phyloP scores from a whole-genome alignment of 1,140 invertebrate species.

The Telenomus remus region DNA sequence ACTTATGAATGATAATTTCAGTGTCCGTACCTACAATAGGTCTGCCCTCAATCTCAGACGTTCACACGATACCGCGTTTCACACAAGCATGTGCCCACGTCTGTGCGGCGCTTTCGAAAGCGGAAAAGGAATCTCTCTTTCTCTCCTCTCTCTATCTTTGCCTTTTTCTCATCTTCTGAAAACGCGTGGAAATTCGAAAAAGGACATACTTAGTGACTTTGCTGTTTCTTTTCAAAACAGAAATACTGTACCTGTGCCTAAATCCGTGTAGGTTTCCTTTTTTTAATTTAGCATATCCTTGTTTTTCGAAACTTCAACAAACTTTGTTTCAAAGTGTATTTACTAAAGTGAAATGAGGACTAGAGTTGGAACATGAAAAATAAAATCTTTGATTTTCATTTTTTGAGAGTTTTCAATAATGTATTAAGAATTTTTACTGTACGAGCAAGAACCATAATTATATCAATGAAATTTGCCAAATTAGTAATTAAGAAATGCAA shows the following conservation, averaged over 20 bases:
- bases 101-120: conserved; percentile 32
- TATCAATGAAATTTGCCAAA: too few relatives aligned
- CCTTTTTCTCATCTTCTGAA: conserved; percentile 13
- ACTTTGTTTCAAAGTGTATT: too few relatives aligned
- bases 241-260: neutral
- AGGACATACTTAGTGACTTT: neutral
- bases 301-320: too few relatives aligned
- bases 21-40: conserved; percentile 23
- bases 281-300: neutral
- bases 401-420: too few relatives aligned
- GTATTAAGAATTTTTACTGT: too few relatives aligned
- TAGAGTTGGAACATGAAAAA: too few relatives aligned
- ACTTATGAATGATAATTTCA: conserved; percentile 20
- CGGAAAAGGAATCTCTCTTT: conserved; percentile 28
- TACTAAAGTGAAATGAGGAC: too few relatives aligned
- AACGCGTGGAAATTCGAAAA: conserved; percentile 11
- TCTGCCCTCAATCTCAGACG: conserved; percentile 27
- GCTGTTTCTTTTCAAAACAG: neutral
- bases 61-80: conserved; percentile 21
- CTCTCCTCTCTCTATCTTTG: conserved; percentile 5
- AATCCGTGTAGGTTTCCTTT: neutral
- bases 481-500: too few relatives aligned
- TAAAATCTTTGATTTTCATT: too few relatives aligned
- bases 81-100: neutral
- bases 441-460: too few relatives aligned